Conservation (phyloP, 2,888 invertebrate genomes). For the Caenorhabditis sinica region DNA sequence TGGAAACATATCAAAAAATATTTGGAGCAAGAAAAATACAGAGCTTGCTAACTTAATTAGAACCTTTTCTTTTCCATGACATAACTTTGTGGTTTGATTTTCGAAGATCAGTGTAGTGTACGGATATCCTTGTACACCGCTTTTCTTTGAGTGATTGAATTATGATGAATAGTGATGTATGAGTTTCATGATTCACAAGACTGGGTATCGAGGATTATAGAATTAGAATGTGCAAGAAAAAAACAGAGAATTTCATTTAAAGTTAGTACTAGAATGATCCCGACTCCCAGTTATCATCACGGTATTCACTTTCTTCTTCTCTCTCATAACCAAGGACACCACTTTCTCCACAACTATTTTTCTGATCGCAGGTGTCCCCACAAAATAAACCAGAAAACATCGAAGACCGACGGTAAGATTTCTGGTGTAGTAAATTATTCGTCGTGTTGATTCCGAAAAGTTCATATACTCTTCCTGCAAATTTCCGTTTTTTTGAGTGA, state of each 20-base stretch:
- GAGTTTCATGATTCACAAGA: too few species aligned
- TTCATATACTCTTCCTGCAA: constrained; percentile 22
- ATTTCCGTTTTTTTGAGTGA: too few species aligned
- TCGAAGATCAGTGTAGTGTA: constrained; percentile 1
- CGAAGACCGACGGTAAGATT: not conserved
- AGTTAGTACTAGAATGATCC: too few species aligned
- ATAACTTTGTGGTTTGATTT: not conserved
- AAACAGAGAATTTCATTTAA: too few species aligned
- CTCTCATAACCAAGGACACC: not conserved
- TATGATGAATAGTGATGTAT: too few species aligned
- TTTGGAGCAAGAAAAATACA: not conserved
- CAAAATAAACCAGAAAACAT: constrained; percentile 40
- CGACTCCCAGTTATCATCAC: too few species aligned
- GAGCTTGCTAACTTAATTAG: not conserved
- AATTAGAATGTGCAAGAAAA: too few species aligned
- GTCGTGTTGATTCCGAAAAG: constrained; percentile 3
- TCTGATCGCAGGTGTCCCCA: constrained; percentile 24
- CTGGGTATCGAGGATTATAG: too few species aligned
- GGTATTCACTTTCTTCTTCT: not conserved
- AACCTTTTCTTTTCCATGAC: not conserved
- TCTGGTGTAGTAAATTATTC: constrained; percentile 12
- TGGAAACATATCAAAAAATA: not conserved
- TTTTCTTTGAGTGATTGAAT: too few species aligned
- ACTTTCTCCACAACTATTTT: constrained; percentile 17
- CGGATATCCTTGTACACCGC: not conserved